Evolutionary conservation across 2,888 invertebrate genomes (phyloP), one percentile per base, ranked within the genome.

Genomic region (Steinernema carpocapsae): DNA sequence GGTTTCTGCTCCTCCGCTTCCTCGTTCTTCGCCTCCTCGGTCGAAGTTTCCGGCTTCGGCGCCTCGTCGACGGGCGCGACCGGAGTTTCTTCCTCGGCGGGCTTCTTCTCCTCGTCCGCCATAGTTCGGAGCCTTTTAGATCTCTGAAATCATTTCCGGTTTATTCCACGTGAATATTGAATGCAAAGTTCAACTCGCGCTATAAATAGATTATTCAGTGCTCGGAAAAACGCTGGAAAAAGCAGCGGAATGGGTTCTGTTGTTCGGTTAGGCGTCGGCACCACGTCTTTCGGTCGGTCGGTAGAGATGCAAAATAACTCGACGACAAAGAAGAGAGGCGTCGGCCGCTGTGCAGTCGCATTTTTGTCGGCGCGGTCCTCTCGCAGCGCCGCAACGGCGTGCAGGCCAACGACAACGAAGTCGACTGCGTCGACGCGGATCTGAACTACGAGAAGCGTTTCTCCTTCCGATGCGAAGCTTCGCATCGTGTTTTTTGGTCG

Each of bases 31-130:
- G 17, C 22, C 17, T 32, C 37, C 37, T 52, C 73, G 17, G 73
- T 6, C 14, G 29, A 22, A 37, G 42, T 12, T 29, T 73, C 73
- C 22, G 73, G 70, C 64, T 73, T 73, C 10, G 4, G 56, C 14
- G 56, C 6, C 24, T 56, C 56, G 3, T 56, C 56, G 22, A 22
- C 22, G 22, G 56, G 56, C 22, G 56, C 26, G 2, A 22, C 26
- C 4, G 56, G 24, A 26, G 22, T 56, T 22, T 19, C 56, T 22
- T 3, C 64, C 32, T 64, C 64, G 37, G 32, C 32, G 29, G 64
- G 29, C 29, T 64, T 64, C 32, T 64, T 64, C 64, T 64, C 64
- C 32, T 64, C 64, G 37, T 64, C 64, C 64, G 64, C 64, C 64
- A 64, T 56, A 14, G 22, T 64, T 17, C 24, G 52, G 22, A 52